Evolutionary conservation across 1,140 invertebrate species (phyloP).

Genomic region (Pogonomyrmex barbatus): DNA sequence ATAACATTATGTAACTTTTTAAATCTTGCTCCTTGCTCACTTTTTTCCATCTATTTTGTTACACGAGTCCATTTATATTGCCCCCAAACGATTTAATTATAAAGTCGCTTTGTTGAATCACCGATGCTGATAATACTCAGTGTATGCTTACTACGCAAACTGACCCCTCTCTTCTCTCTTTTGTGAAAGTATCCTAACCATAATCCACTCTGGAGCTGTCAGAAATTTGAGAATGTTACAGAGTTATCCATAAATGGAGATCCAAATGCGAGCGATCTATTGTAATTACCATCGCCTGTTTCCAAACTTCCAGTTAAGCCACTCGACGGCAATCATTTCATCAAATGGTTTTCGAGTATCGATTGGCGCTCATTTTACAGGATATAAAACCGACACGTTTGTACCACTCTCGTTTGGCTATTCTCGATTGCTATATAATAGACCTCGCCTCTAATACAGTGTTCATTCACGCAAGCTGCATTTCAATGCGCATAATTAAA

Average conservation of each 20-base stretch:
- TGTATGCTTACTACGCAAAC: not conserved
- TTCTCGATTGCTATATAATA: slow-evolving; percentile 37
- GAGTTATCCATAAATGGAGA: slow-evolving; percentile 59
- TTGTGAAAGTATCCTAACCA: slow-evolving; percentile 39
- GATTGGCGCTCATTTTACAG: slow-evolving; percentile 55
- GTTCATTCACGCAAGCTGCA: slow-evolving; percentile 3
- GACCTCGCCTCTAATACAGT: slow-evolving; percentile 23
- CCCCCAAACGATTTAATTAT: not conserved
- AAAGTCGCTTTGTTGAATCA: not conserved
- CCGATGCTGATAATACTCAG: not conserved
- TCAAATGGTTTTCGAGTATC: slow-evolving; percentile 52
- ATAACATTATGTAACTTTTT: not conserved
- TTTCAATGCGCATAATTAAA: slow-evolving; percentile 57
- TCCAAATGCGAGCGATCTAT: slow-evolving; percentile 56
- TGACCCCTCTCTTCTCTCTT: slow-evolving; percentile 51
- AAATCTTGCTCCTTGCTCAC: not conserved
- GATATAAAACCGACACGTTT: slow-evolving; percentile 59
- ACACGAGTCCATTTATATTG: not conserved
- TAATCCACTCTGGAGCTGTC: slow-evolving; percentile 34
- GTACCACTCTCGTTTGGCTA: not conserved
- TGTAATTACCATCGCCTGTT: slow-evolving; percentile 53
- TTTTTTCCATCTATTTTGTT: not conserved
- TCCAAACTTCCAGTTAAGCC: slow-evolving; percentile 47
- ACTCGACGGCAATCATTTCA: slow-evolving; percentile 48
- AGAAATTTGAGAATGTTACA: slow-evolving; percentile 62